phyloP scores from a whole-genome alignment of 2,797 vertebrate genomes.

The Agapornis canus region DNA sequence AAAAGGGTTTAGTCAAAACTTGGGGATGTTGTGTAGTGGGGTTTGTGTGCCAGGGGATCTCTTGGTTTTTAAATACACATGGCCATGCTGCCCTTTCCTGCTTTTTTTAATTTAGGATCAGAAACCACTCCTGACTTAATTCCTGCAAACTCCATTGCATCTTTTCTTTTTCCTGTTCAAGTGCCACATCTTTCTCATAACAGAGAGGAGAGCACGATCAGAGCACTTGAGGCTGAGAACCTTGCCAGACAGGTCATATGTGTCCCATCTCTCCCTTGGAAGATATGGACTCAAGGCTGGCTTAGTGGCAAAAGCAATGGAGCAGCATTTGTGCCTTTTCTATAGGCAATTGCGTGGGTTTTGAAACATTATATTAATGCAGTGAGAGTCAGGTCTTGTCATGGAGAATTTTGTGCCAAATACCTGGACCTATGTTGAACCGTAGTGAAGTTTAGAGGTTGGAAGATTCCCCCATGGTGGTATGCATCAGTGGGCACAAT shows the following conservation, averaged over 20 bases:
- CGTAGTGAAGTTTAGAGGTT: accelerated
- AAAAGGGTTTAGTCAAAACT: background rate
- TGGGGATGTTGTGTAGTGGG: accelerated
- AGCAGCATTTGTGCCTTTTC: background rate
- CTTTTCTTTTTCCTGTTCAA: background rate
- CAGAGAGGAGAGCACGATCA: background rate
- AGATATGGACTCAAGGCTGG: background rate
- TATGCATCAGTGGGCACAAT: background rate
- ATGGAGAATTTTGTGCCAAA: background rate
- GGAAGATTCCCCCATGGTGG: background rate
- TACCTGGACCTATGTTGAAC: background rate
- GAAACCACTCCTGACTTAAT: background rate
- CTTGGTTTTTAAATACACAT: background rate
- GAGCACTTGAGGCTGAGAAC: background rate
- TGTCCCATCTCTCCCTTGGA: background rate
- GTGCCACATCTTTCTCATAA: background rate
- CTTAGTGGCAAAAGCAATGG: background rate
- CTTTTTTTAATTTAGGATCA: background rate
- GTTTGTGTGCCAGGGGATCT: background rate
- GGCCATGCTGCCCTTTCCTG: background rate
- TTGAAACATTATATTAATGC: background rate
- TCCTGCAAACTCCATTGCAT: background rate
- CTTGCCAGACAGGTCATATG: background rate
- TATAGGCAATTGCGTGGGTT: background rate
- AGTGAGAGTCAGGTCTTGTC: background rate